phyloP scores from a whole-genome alignment of 2,113 vertebrate species.

The Scartelaos histophorus region DNA sequence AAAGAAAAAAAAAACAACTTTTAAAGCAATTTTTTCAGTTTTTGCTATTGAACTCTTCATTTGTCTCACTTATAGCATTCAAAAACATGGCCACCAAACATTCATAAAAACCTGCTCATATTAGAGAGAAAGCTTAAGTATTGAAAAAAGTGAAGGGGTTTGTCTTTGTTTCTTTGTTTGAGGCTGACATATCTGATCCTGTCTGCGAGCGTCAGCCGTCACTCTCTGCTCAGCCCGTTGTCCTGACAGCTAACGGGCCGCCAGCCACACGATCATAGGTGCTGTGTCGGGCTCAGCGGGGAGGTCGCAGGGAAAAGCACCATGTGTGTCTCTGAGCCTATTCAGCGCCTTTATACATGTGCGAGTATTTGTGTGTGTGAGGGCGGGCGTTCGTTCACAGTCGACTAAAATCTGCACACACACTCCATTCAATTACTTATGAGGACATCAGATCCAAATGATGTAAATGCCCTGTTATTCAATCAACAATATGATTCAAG shows the following conservation, averaged over 20 bases:
- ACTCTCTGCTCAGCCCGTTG: constrained; percentile 64
- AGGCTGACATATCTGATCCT: constrained; percentile 76
- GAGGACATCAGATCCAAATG: neutral
- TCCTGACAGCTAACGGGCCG: constrained; percentile 75
- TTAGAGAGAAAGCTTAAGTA: neutral
- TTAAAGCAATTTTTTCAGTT: no score
- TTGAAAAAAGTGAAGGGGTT: constrained; percentile 31
- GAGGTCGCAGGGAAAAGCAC: constrained; percentile 60
- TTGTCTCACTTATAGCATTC: no score
- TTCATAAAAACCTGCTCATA: neutral
- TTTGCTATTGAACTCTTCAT: no score
- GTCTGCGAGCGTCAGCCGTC: constrained; percentile 73
- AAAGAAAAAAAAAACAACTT: no score
- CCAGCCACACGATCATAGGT: constrained; percentile 74
- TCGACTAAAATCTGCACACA: neutral
- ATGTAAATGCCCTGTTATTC: neutral
- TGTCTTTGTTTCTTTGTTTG: constrained; percentile 66
- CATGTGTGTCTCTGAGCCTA: constrained; percentile 43
- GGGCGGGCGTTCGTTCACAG: constrained; percentile 3
- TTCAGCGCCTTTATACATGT: constrained; percentile 11
- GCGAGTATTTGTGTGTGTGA: constrained; percentile 25
- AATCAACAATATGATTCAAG: neutral
- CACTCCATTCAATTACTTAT: no score
- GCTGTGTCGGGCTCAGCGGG: constrained; percentile 67
- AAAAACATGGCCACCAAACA: neutral